These are phyloP conservation scores for Pseudanteris insignis DNA, from an alignment of 2,888 invertebrate species.

Conservation along the genomic window DNA sequence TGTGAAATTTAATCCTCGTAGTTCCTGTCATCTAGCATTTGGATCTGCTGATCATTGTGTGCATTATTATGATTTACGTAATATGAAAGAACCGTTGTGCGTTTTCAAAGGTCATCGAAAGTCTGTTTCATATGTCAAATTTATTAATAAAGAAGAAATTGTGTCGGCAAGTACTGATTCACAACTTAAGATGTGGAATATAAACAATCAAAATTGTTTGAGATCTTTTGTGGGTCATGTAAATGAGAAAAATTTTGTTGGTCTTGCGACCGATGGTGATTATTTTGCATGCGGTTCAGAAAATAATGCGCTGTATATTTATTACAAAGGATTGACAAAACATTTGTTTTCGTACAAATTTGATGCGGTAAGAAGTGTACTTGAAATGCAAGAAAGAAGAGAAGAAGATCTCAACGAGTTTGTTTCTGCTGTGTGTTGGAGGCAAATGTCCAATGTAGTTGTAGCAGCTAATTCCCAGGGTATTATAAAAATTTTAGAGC, in stretches of 20 bases:
- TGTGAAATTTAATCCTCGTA: conserved; percentile 88
- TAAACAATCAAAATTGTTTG: conserved; percentile 80
- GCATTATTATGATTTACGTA: conserved; percentile 92
- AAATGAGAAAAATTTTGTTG: conserved; percentile 96
- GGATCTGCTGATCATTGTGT: conserved; percentile 98
- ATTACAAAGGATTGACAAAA: conserved; percentile 88
- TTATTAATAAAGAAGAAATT: conserved; percentile 83
- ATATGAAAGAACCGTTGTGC: conserved; percentile 81
- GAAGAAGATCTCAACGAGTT: conserved; percentile 92
- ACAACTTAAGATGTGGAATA: conserved; percentile 90
- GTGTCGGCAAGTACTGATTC: conserved; percentile 94
- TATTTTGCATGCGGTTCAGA: conserved; percentile 95
- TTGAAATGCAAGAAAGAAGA: conserved; percentile 76
- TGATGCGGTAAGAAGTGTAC: conserved; percentile 80
- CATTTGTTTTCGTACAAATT: conserved; percentile 88
- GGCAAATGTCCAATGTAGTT: conserved; percentile 83
- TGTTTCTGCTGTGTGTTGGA: conserved; percentile 95
- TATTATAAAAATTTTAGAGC: conserved; percentile 86
- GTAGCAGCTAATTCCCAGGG: conserved; percentile 95
- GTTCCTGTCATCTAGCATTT: conserved; percentile 89
- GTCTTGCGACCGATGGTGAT: conserved; percentile 89
- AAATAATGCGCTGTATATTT: conserved; percentile 91
- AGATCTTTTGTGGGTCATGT: conserved; percentile 90
- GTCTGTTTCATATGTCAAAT: conserved; percentile 94
- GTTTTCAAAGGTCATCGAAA: conserved; percentile 91